These are phyloP conservation scores for Lanius ludovicianus DNA, from an alignment of 2,113 vertebrate species.

Conservation along the genomic window DNA sequence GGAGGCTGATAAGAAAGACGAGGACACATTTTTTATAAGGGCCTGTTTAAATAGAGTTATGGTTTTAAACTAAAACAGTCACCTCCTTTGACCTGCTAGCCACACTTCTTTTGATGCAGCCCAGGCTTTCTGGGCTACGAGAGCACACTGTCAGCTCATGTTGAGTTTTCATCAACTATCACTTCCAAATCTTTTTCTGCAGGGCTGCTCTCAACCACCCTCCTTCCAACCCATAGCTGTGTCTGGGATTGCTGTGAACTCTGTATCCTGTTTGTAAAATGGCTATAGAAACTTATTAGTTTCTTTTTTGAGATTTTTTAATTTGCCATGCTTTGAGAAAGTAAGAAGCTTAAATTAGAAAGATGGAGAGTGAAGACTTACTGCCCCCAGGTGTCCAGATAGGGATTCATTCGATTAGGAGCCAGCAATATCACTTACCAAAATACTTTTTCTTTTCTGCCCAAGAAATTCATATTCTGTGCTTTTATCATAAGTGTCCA, in stretches of 20 bases:
- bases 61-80: neutral
- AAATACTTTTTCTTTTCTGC: neutral
- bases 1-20: neutral
- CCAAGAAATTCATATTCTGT: neutral
- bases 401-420: neutral
- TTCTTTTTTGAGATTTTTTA: neutral
- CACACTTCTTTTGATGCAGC: neutral
- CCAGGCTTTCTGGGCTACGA: neutral
- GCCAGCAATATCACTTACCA: neutral
- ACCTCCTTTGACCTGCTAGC: neutral
- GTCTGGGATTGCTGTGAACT: neutral
- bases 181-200: neutral
- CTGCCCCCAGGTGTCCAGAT: constrained; percentile 48
- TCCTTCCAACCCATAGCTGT: neutral
- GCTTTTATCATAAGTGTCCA: neutral
- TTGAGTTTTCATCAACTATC: neutral
- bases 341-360: neutral
- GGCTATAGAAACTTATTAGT: neutral
- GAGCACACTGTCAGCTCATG: neutral
- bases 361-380: neutral
- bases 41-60: neutral
- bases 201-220: neutral
- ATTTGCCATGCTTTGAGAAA: neutral
- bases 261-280: neutral
- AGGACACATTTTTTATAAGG: neutral